Percentiles rank a stretch among this genome's conserved stretches.
phyloP scores from a whole-genome alignment of 2,797 vertebrate genomes.

The Hyperoplus lanceolatus region DNA sequence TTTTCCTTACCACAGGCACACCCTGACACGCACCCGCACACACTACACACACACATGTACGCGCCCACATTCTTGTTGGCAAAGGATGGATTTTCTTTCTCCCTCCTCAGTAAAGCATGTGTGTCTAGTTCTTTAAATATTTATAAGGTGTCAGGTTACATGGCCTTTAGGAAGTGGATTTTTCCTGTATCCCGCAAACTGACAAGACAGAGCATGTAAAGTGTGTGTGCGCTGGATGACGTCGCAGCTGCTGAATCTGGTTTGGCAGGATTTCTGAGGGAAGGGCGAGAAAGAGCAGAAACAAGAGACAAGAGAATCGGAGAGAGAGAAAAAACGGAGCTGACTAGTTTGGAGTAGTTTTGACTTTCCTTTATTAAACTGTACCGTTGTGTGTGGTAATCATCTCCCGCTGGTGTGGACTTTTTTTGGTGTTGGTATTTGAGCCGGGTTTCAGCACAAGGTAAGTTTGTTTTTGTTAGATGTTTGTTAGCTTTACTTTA shows the following conservation, averaged over 20 bases:
- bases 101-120: neutral
- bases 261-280: conserved; percentile 74
- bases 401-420: conserved; percentile 21
- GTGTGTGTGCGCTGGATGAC: conserved; percentile 55
- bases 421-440: neutral
- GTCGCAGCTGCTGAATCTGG: conserved; percentile 69
- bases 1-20: neutral
- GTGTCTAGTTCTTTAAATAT: conserved; percentile 45
- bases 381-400: neutral
- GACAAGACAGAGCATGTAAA: conserved; percentile 51
- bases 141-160: conserved; percentile 56
- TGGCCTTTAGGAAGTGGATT: conserved; percentile 24
- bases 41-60: neutral
- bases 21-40: neutral
- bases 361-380: conserved; percentile 6
- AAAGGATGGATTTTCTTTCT: conserved; percentile 17
- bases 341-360: conserved; percentile 14
- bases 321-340: conserved; percentile 24
- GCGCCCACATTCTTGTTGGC: neutral
- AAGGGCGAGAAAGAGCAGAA: conserved; percentile 43
- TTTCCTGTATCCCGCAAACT: conserved; percentile 13
- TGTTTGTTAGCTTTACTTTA: neutral
- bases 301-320: conserved; percentile 6
- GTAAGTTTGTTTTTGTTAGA: conserved; percentile 49
- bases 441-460: conserved; percentile 33